These are phyloP conservation scores for Troides aeacus DNA, from an alignment of 2,888 invertebrate genomes.

Conservation along the genomic window DNA sequence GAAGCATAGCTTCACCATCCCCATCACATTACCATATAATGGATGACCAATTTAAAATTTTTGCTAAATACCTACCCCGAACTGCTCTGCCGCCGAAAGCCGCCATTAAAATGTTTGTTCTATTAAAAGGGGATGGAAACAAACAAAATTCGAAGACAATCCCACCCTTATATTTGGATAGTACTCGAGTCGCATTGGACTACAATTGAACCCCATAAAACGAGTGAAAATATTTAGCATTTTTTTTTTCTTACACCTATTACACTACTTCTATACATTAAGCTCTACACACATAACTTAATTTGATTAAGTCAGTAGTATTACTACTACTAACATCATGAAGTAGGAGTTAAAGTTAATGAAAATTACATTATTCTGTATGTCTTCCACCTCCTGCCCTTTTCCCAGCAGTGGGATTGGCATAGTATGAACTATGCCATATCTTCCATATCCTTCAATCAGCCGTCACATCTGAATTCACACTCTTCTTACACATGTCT, in stretches of 20 bases:
- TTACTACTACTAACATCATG: too few relatives aligned
- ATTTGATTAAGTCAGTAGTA: too few relatives aligned
- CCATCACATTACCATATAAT: constrained; percentile 32
- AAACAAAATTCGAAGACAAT: constrained; percentile 48
- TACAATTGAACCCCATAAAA: constrained; percentile 17
- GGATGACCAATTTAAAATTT: constrained; percentile 43
- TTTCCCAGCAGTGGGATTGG: too few relatives aligned
- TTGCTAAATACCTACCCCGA: constrained; percentile 41
- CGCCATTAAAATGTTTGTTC: constrained; percentile 68
- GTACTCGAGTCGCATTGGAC: constrained; percentile 44
- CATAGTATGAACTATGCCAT: too few relatives aligned
- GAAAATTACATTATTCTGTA: too few relatives aligned
- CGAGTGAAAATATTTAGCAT: constrained; percentile 17
- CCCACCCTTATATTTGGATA: constrained; percentile 57
- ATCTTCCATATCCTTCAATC: too few relatives aligned
- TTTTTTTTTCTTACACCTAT: constrained; percentile 8
- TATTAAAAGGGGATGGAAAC: constrained; percentile 69
- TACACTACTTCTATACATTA: too few relatives aligned
- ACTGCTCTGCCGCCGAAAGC: constrained; percentile 28
- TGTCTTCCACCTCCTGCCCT: too few relatives aligned
- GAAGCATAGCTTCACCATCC: background rate
- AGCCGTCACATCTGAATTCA: too few relatives aligned
- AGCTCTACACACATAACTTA: too few relatives aligned
- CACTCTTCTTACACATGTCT: too few relatives aligned
- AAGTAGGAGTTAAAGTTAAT: too few relatives aligned